phyloP scores from a whole-genome alignment of 2,797 vertebrate species.

The Oreochromis grahami region DNA sequence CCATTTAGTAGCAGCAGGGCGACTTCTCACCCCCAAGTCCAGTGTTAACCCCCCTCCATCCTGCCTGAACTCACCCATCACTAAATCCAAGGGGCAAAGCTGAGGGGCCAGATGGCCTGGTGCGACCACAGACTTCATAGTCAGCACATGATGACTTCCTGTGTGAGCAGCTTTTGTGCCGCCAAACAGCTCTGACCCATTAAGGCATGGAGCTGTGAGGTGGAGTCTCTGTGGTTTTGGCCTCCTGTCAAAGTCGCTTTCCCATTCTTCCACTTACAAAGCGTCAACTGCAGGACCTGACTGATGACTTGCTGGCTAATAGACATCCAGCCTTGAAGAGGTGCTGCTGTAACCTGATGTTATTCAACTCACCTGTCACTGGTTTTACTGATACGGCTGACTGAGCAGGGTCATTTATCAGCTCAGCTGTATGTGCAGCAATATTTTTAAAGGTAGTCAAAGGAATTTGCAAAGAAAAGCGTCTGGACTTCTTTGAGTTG shows the following conservation, averaged over 20 bases:
- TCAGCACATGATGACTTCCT: not conserved
- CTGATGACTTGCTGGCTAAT: not conserved
- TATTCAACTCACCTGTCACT: not conserved
- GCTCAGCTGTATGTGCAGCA: not conserved
- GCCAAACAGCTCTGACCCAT: not conserved
- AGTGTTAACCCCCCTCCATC: not conserved
- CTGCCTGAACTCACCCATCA: not conserved
- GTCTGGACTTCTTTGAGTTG: too few relatives aligned
- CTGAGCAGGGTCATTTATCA: not conserved
- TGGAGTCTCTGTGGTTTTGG: not conserved
- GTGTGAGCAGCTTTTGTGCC: not conserved
- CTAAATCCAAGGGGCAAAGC: slow-evolving; percentile 47
- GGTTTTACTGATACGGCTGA: not conserved
- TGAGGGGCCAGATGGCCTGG: slow-evolving; percentile 38
- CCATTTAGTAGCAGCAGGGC: slow-evolving; percentile 4
- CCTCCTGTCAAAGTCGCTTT: not conserved
- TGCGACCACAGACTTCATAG: not conserved
- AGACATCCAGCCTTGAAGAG: not conserved
- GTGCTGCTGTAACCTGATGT: not conserved
- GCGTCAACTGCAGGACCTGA: not conserved
- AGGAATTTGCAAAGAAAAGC: too few relatives aligned
- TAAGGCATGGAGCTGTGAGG: not conserved
- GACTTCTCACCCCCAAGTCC: slow-evolving; percentile 19
- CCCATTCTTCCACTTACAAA: not conserved
- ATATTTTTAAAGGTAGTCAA: not conserved